These are phyloP conservation scores for Esperia sulphurella DNA, from an alignment of 2,888 invertebrate species.

Conservation along the genomic window DNA sequence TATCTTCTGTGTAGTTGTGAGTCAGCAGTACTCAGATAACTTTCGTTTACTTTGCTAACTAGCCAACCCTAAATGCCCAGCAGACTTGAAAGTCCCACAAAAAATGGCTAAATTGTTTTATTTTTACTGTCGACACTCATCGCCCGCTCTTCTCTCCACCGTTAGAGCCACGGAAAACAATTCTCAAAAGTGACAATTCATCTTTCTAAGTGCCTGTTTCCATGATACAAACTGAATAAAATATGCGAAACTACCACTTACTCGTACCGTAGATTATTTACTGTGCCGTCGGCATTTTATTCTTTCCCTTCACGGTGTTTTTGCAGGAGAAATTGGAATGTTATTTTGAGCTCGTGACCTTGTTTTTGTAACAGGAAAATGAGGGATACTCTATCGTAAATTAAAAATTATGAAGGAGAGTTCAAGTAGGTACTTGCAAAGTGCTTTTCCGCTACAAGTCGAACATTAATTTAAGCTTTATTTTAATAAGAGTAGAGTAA, in stretches of 20 bases:
- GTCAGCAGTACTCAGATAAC: too few species aligned
- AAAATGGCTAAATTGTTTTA: too few species aligned
- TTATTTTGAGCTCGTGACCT: background rate
- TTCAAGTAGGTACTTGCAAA: background rate
- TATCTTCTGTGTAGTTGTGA: too few species aligned
- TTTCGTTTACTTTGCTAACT: too few species aligned
- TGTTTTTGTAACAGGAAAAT: conserved; percentile 2
- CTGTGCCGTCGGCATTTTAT: conserved; percentile 31
- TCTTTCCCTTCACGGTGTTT: conserved; percentile 12
- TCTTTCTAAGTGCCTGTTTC: conserved; percentile 54
- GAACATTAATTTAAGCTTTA: background rate
- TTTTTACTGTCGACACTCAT: background rate
- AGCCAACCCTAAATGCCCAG: too few species aligned
- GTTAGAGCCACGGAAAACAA: conserved; percentile 31
- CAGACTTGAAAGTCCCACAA: too few species aligned
- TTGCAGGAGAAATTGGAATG: background rate
- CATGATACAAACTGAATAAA: conserved; percentile 41
- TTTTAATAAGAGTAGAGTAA: too few species aligned
- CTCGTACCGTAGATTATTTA: conserved; percentile 43
- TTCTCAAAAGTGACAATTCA: conserved; percentile 65
- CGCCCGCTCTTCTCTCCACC: background rate
- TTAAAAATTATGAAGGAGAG: conserved; percentile 1
- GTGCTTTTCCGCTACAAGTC: background rate
- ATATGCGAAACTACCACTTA: conserved; percentile 61
- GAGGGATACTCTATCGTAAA: background rate